These are phyloP conservation scores for Physeter macrocephalus DNA, from an alignment of 2,113 vertebrate genomes.

Conservation along the genomic window DNA sequence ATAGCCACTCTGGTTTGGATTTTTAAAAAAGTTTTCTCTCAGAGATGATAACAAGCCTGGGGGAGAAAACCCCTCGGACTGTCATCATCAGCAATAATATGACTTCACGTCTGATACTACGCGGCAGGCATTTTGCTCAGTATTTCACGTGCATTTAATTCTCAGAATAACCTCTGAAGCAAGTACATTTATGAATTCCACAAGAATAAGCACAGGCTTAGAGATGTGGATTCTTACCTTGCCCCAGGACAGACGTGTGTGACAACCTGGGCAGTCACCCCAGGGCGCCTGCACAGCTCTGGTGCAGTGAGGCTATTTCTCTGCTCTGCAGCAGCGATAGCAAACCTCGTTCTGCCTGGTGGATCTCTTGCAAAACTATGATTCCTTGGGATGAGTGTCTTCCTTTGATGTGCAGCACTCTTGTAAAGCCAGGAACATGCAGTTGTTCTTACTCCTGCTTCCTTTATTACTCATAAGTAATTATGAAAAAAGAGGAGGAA, in stretches of 20 bases:
- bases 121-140: not conserved
- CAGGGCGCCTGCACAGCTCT: not conserved
- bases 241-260: not conserved
- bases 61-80: not conserved
- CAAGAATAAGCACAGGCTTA: not conserved
- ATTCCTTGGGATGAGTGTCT: not conserved
- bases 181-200: not conserved
- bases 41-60: not conserved
- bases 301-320: accelerated
- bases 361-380: not conserved
- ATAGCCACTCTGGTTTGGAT: not conserved
- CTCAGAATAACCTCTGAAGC: not conserved
- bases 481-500: slow-evolving; percentile 24
- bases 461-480: slow-evolving; percentile 48
- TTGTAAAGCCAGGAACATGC: not conserved
- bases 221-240: not conserved
- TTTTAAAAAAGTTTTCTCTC: not conserved
- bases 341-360: not conserved
- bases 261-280: not conserved
- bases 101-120: not conserved
- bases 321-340: accelerated
- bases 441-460: slow-evolving; percentile 25
- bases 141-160: not conserved
- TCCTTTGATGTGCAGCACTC: slow-evolving; percentile 6
- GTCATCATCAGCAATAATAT: not conserved